These are phyloP conservation scores for Scrobipalpa atriplicella DNA, from an alignment of 2,888 invertebrate species.

Conservation along the genomic window DNA sequence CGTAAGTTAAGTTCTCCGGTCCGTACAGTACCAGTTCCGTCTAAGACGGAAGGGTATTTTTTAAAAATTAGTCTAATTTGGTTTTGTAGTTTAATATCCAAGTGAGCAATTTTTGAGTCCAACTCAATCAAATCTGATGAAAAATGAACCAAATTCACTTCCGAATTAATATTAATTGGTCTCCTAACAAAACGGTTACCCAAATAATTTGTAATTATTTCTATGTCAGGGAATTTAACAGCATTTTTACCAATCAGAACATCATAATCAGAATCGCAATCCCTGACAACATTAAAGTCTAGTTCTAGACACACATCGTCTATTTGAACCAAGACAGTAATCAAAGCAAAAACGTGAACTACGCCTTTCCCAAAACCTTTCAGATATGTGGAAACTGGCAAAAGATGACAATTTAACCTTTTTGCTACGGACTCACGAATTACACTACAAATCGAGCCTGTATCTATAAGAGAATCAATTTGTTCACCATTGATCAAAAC, in stretches of 20 bases:
- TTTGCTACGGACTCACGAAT: conserved; percentile 23
- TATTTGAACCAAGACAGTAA: not conserved
- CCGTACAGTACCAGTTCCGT: conserved; percentile 30
- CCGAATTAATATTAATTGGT: too few relatives aligned
- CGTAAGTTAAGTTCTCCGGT: conserved; percentile 34
- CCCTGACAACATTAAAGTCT: not conserved
- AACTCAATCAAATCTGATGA: conserved; percentile 1
- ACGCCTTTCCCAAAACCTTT: conserved; percentile 26
- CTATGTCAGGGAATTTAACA: not conserved
- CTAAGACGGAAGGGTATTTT: conserved; percentile 31
- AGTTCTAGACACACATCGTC: not conserved
- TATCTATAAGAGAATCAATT: conserved; percentile 27
- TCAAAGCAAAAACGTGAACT: not conserved
- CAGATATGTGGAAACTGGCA: conserved; percentile 7
- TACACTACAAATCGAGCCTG: conserved; percentile 30
- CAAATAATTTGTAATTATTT: not conserved
- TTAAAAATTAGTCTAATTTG: conserved; percentile 30
- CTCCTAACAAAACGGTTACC: too few relatives aligned
- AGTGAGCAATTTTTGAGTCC: conserved; percentile 13
- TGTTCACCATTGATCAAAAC: not conserved
- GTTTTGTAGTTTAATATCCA: conserved; percentile 28
- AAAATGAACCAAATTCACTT: not conserved
- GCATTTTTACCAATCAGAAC: not conserved
- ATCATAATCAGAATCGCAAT: not conserved
- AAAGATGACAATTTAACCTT: not conserved